A percentile compares a stretch with the other conserved stretches of the same genome.
Conservation (phyloP, 2,113 vertebrate genomes). For the Percopsis transmontana region DNA sequence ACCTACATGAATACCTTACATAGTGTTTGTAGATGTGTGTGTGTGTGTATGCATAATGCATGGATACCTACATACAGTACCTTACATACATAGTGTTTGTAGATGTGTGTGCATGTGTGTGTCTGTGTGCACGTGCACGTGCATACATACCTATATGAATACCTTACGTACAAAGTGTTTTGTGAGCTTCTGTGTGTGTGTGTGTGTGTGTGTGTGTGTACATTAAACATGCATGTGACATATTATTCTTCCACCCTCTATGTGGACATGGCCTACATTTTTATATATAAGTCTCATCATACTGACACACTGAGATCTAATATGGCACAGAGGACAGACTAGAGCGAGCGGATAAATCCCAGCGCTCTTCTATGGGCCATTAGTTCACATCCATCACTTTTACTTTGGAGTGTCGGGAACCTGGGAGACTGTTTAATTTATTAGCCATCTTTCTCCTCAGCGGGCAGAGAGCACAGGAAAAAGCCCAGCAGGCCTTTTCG, state of each 20-base stretch:
- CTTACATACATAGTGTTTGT: not conserved
- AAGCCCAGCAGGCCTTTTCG: constrained; percentile 2
- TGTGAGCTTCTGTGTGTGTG: not conserved
- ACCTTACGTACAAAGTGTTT: too few relatives aligned
- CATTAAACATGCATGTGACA: constrained; percentile 12
- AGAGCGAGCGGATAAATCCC: constrained; percentile 35
- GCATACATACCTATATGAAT: not conserved
- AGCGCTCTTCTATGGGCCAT: constrained; percentile 44
- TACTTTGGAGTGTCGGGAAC: constrained; percentile 22
- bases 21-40: not conserved
- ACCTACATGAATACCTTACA: not conserved
- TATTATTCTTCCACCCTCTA: constrained; percentile 29
- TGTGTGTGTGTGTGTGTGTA: not conserved
- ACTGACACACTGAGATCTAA: constrained; percentile 43
- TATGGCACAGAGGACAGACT: constrained; percentile 40
- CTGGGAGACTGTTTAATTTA: constrained; percentile 39
- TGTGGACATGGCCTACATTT: constrained; percentile 53
- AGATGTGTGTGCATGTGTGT: not conserved
- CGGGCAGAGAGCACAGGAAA: constrained; percentile 23
- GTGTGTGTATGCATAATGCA: not conserved
- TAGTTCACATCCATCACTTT: constrained; percentile 57
- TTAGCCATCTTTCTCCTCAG: constrained; percentile 32
- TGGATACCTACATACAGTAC: not conserved
- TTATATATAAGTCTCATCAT: constrained; percentile 34
- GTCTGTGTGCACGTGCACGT: not conserved